Percentiles rank a stretch among this genome's conserved stretches.
These are phyloP conservation scores for Drosophila tristis DNA, from an alignment of 1,140 invertebrate genomes.

Conservation along the genomic window DNA sequence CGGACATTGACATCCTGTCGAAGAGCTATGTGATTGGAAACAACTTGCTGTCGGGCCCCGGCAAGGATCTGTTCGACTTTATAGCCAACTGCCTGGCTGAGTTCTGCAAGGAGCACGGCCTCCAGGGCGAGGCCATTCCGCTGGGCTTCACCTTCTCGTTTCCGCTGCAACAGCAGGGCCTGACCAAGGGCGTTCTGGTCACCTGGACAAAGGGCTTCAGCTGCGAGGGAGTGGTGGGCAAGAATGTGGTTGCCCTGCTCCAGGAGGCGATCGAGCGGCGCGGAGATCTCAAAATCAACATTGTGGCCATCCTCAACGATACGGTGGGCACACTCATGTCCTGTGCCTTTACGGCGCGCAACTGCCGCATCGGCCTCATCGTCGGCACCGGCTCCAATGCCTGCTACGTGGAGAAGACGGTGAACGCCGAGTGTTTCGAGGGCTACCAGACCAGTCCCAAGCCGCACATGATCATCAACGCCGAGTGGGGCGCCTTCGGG, in stretches of 20 bases:
- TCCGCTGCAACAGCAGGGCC: conserved; percentile 94
- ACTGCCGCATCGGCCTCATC: conserved; percentile 85
- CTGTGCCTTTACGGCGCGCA: conserved; percentile 42
- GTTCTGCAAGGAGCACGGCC: conserved; percentile 92
- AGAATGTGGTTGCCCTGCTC: conserved; percentile 94
- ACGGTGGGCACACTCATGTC: conserved; percentile 96
- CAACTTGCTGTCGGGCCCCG: conserved; percentile 95
- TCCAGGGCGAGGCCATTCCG: conserved; percentile 86
- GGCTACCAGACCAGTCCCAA: conserved; percentile 85
- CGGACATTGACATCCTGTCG: conserved; percentile 93
- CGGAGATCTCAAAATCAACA: conserved; percentile 87
- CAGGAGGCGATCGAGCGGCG: conserved; percentile 89
- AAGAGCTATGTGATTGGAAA: conserved; percentile 97
- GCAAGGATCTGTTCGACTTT: conserved; percentile 96
- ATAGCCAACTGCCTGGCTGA: conserved; percentile 97
- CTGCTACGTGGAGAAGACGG: conserved; percentile 95
- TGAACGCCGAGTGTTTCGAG: conserved; percentile 85
- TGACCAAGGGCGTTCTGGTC: conserved; percentile 94
- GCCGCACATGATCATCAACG: conserved; percentile 93
- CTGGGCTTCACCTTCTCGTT: conserved; percentile 99
- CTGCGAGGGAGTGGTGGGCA: conserved; percentile 84
- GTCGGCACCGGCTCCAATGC: conserved; percentile 97
- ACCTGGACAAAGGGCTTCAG: conserved; percentile 91
- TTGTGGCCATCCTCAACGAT: conserved; percentile 98
- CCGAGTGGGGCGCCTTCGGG: conserved; percentile 98